These are phyloP conservation scores for Phorcus lineatus DNA, from an alignment of 2,888 invertebrate genomes.

Conservation along the genomic window DNA sequence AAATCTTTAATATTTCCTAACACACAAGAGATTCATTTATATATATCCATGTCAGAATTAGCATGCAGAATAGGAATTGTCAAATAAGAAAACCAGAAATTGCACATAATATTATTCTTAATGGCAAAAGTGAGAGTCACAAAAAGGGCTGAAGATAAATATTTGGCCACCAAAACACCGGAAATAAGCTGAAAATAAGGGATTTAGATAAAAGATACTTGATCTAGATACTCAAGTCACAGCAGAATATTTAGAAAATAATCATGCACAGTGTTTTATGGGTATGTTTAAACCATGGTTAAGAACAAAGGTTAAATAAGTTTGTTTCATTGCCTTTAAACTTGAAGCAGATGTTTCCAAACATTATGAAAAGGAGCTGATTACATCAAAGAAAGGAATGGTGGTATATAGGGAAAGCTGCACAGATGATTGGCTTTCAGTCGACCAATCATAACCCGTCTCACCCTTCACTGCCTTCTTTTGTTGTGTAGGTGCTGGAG, in stretches of 20 bases:
- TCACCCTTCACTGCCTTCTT: conserved; percentile 38
- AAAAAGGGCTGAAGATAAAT: too few species aligned
- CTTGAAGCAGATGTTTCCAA: background rate
- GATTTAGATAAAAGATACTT: background rate
- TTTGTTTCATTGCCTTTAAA: background rate
- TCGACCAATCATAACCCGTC: background rate
- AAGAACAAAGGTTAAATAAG: background rate
- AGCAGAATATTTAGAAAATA: background rate
- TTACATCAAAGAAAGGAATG: too few species aligned
- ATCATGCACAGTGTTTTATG: background rate
- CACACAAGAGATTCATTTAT: too few species aligned
- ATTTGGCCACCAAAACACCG: background rate
- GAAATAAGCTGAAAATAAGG: background rate
- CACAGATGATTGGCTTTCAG: background rate
- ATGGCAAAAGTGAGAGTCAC: too few species aligned
- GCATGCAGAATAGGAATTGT: too few species aligned
- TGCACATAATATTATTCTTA: too few species aligned
- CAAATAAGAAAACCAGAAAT: too few species aligned
- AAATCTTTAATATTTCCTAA: too few species aligned
- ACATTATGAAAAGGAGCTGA: background rate
- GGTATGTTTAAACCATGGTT: background rate
- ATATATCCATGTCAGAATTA: too few species aligned
- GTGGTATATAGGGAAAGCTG: background rate
- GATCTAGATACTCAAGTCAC: background rate
- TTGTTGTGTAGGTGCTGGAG: background rate